Base-by-base conservation (phyloP, 2,888 invertebrate genomes). In the Tachina lurida region DNA sequence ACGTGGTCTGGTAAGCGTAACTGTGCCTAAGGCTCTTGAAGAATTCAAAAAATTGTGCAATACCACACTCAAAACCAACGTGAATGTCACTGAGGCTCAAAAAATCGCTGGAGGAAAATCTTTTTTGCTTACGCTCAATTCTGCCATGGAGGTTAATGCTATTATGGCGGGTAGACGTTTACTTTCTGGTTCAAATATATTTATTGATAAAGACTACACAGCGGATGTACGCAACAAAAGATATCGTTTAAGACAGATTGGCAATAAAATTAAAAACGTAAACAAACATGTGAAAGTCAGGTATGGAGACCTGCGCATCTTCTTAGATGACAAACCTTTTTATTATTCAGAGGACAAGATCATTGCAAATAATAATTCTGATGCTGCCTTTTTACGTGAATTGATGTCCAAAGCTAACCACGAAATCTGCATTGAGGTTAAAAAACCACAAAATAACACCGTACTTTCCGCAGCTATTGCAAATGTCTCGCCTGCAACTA, bases 221-320 rank as follows among this genome's bases (percentile, higher is more conserved):
- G 58, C 58, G 19, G 58, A 58, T 19, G 58, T 58, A 58, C 58
- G 58, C 58, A 58, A 58, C 58, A 58, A 22, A 58, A 58, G 58
- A 58, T 58, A 58, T 58, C 22, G 1, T 17, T 31, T 58, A 58
- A 22, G 19, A 31, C 58, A 58, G 58, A 58, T 58, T 58, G 58
- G 58, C 13, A 58, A 58, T 31, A 58, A 58, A 10, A 22, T 22
- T n/a, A n/a, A n/a, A n/a, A n/a, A n/a, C n/a, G n/a, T n/a, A n/a
- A n/a, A n/a, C n/a, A n/a, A n/a, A n/a, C 19, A 13, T 31, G 2
- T 58, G 12, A 58, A 58, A 58, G 58, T 58, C 31, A 19, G 58
- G 12, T 58, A 58, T 58, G 58, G 58, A 10, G 58, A 58, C 31
- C 58, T 22, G 10, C 58, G 58, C 58, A 58, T 58, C 31, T 58